phyloP scores from a whole-genome alignment of 2,888 invertebrate species.

The Carabus problematicus region DNA sequence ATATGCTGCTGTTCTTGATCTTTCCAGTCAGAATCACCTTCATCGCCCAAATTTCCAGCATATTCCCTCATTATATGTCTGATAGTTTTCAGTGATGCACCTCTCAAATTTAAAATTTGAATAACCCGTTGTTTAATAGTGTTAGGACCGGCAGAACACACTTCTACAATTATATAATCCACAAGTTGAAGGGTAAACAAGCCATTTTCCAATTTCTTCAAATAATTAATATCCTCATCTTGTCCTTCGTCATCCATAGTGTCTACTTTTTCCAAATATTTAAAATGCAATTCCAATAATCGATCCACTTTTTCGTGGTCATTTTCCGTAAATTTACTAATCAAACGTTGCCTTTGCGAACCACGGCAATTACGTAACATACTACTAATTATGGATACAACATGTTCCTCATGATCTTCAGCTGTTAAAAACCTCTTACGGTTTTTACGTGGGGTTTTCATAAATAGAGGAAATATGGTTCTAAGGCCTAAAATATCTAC shows the following conservation, averaged over 20 bases:
- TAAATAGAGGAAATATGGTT: constrained; percentile 97
- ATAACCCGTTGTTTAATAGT: constrained; percentile 84
- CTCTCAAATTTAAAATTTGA: constrained; percentile 86
- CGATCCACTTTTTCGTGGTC: constrained; percentile 98
- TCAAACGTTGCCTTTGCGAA: constrained; percentile 85
- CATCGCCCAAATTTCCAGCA: constrained; percentile 93
- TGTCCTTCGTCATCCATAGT: constrained; percentile 79
- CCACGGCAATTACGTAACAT: constrained; percentile 93
- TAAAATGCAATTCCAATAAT: constrained; percentile 94
- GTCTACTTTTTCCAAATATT: constrained; percentile 93
- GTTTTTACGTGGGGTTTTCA: constrained; percentile 95
- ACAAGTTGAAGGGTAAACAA: constrained; percentile 95
- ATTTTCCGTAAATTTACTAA: constrained; percentile 97
- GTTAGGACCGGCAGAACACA: constrained; percentile 74
- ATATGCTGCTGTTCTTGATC: constrained; percentile 92
- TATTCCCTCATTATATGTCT: constrained; percentile 95
- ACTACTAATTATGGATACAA: constrained; percentile 90
- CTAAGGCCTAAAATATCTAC: constrained; percentile 96
- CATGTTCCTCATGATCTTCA: constrained; percentile 95
- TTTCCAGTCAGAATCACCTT: constrained; percentile 83
- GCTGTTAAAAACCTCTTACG: constrained; percentile 79
- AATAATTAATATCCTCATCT: constrained; percentile 85
- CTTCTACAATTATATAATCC: constrained; percentile 87
- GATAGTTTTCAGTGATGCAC: constrained; percentile 91
- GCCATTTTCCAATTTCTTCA: constrained; percentile 89